Evolutionary conservation across 2,797 vertebrate species (phyloP).

Genomic region (Botia almorhae): DNA sequence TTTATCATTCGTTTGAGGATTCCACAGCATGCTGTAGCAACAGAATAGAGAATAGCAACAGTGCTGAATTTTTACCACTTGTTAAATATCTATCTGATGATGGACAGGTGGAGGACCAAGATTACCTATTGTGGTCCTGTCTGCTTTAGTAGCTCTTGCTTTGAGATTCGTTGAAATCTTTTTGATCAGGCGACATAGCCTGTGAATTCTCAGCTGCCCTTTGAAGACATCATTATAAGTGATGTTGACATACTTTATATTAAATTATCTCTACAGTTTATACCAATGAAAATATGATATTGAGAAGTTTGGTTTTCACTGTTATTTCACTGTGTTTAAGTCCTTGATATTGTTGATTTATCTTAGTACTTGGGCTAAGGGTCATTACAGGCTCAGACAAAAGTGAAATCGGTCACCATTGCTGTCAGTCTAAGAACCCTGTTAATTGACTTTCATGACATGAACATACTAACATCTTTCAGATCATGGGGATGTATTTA

Average conservation of each 20-base stretch:
- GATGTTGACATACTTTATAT: neutral
- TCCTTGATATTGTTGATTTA: too few relatives aligned
- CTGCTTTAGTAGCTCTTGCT: neutral
- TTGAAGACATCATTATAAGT: neutral
- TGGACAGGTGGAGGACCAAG: neutral
- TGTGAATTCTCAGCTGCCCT: neutral
- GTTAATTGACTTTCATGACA: too few relatives aligned
- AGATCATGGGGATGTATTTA: neutral
- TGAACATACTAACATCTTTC: neutral
- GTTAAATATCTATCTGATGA: slow-evolving; percentile 13
- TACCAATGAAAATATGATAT: neutral
- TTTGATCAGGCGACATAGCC: neutral
- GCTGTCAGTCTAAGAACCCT: neutral
- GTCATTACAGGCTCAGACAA: neutral
- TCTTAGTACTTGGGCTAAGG: too few relatives aligned
- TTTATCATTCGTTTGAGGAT: slow-evolving; percentile 2
- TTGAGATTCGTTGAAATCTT: neutral
- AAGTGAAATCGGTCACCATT: neutral
- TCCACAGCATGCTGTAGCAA: neutral
- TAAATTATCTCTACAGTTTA: neutral
- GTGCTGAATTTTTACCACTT: neutral
- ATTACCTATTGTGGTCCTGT: neutral
- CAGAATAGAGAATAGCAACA: neutral
- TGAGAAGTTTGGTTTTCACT: too few relatives aligned
- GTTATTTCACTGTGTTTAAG: too few relatives aligned